Base-by-base conservation (phyloP, 2,888 invertebrate species). In the Caenorhabditis sp. region DNA sequence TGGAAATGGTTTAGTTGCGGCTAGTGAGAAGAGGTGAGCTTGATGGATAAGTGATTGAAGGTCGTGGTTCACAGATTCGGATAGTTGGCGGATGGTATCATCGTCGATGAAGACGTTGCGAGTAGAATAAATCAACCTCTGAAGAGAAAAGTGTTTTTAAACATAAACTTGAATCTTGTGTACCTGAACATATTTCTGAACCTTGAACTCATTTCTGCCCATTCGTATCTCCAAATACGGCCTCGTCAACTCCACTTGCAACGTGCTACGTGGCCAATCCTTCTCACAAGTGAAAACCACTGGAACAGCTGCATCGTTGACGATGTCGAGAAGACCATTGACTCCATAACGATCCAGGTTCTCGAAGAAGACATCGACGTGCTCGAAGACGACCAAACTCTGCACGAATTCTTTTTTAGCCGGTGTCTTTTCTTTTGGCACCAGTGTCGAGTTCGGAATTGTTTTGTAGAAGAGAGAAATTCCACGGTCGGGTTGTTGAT, bases 311-410 rank as follows among this genome's bases (percentile, higher is more conserved):
- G 82, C 31, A 6, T 68, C 74, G 19, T 77, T 79, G 19, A 69
- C 38, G 24, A 63, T 24, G 19, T 82, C 82, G 26, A 79, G 5
- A 8, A 82, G 49, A 12, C 61, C 74, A n/a, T 56, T 19, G 12
- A 58, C 10, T 0, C 59, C 77, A 47, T 56, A 14, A 16, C 69
- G 54, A 69, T 82, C 82, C 10, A 63, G 28, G 6, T 44, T 14
- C 3, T 79, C 82, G 24, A 82, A 82, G 19, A 82, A 79, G 19
- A 82, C 77, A 49, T 82, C 82, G 19, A 82, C 82, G 24, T 82
- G 77, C 47, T 82, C 82, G 28, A 82, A 68, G 10, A 82, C 82
- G 2, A 82, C 49, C 31, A 82, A 54, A 19, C 73, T 68, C 24
- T 82, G 82, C 12, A 47, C 38, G 47, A 31, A 77, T 1, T 64